Conservation (phyloP, 1,140 invertebrate genomes). For the Aricia agestis region DNA sequence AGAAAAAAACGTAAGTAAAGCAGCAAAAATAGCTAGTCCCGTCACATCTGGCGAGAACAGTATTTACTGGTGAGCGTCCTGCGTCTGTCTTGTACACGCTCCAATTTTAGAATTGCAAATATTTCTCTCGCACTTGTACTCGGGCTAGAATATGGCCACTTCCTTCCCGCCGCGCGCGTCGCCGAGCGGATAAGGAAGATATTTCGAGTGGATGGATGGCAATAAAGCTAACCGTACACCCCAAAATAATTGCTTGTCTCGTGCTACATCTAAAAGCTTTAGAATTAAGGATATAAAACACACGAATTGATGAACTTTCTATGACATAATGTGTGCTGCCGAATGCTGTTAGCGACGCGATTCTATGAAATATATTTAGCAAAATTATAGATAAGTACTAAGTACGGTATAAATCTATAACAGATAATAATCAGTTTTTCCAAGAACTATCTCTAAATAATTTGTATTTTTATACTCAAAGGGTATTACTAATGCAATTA, state of each 20-base stretch:
- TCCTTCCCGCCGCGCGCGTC: conserved; percentile 5
- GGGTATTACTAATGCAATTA: background rate
- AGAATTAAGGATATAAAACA: background rate
- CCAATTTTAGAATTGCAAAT: conserved; percentile 16
- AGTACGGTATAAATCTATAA: too few species aligned
- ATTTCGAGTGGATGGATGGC: conserved; percentile 14
- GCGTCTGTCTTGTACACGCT: conserved; percentile 1
- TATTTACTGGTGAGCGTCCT: background rate
- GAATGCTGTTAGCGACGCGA: too few species aligned
- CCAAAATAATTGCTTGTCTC: background rate
- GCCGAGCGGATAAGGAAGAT: conserved; percentile 7
- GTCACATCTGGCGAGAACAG: background rate
- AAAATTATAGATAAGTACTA: too few species aligned
- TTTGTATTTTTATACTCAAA: too few species aligned
- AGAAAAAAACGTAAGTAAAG: background rate
- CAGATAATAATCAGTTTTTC: too few species aligned
- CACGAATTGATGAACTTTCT: background rate
- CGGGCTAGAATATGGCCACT: conserved; percentile 7
- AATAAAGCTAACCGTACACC: background rate
- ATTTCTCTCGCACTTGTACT: conserved; percentile 4
- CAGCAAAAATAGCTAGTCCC: background rate
- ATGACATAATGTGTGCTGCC: too few species aligned
- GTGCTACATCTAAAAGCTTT: background rate
- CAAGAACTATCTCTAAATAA: too few species aligned
- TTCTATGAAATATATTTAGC: too few species aligned